Conservation (phyloP, 1,140 invertebrate genomes). For the Ceratoteleas bidentatus region DNA sequence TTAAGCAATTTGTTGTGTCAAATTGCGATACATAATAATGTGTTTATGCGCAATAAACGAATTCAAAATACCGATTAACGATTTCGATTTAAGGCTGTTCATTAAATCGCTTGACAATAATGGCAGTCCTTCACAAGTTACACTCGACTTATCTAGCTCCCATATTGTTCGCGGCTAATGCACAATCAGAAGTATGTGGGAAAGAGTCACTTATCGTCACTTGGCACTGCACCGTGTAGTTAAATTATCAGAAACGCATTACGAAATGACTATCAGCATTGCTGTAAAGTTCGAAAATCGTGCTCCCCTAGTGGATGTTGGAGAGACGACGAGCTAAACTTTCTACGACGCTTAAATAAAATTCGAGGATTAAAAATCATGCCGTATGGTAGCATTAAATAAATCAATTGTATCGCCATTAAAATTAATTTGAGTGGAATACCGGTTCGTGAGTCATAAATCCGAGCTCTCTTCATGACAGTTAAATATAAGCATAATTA, state of each 20-base stretch:
- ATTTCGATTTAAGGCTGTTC: slow-evolving; percentile 73
- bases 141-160: slow-evolving; percentile 63
- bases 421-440: slow-evolving; percentile 44
- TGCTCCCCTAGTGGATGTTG: too few species aligned
- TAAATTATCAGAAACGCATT: slow-evolving; percentile 52
- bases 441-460: slow-evolving; percentile 49
- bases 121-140: slow-evolving; percentile 69
- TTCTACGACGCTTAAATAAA: too few species aligned
- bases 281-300: too few species aligned
- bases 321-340: too few species aligned
- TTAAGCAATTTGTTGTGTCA: slow-evolving; percentile 37
- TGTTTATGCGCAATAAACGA: slow-evolving; percentile 52
- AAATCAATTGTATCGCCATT: slow-evolving; percentile 46
- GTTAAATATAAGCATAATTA: slow-evolving; percentile 79
- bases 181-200: slow-evolving; percentile 61
- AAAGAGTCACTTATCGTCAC: slow-evolving; percentile 61
- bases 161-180: slow-evolving; percentile 60
- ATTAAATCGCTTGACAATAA: slow-evolving; percentile 76
- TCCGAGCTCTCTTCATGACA: slow-evolving; percentile 64
- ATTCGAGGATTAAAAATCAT: slow-evolving; percentile 5
- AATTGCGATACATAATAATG: slow-evolving; percentile 40
- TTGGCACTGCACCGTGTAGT: slow-evolving; percentile 28
- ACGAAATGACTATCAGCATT: slow-evolving; percentile 32
- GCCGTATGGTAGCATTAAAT: slow-evolving; percentile 20
- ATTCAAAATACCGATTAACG: slow-evolving; percentile 40